Evolutionary conservation across 2,888 invertebrate genomes (phyloP).

Genomic region (Apotomis betuletana): DNA sequence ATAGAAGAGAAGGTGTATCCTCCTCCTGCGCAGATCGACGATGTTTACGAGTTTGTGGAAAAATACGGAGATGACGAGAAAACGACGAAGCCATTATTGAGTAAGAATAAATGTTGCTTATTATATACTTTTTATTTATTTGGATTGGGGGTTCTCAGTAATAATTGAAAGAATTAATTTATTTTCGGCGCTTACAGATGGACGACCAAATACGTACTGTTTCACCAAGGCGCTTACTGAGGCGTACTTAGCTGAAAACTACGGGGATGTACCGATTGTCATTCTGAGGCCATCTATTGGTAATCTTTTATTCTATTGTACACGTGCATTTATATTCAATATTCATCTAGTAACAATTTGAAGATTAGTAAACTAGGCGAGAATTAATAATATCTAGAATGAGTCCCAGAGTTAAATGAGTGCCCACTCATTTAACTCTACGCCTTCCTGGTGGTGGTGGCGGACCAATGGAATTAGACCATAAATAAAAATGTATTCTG

Average conservation of each 20-base stretch:
- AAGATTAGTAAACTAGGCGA: too few species aligned
- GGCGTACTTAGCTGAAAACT: conserved; percentile 6
- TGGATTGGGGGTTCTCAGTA: too few species aligned
- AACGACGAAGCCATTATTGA: conserved; percentile 23
- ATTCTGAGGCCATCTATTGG: conserved; percentile 35
- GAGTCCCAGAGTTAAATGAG: too few species aligned
- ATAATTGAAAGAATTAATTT: too few species aligned
- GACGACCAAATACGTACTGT: conserved; percentile 32
- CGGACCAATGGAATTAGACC: too few species aligned
- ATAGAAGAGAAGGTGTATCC: conserved; percentile 49
- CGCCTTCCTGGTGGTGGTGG: too few species aligned
- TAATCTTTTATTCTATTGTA: conserved; percentile 1
- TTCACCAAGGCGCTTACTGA: conserved; percentile 34
- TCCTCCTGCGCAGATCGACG: conserved; percentile 44
- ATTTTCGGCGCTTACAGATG: conserved; percentile 8
- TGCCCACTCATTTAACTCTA: too few species aligned
- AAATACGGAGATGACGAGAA: conserved; percentile 31
- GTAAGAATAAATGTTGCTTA: conserved; percentile 4
- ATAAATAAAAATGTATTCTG: too few species aligned
- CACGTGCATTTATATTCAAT: not conserved
- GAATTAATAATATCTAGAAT: too few species aligned
- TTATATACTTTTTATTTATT: not conserved
- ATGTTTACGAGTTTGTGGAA: conserved; percentile 47
- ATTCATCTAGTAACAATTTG: not conserved
- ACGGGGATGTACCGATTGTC: conserved; percentile 17